phyloP scores from a whole-genome alignment of 2,113 vertebrate genomes.

The Xiphias gladius region DNA sequence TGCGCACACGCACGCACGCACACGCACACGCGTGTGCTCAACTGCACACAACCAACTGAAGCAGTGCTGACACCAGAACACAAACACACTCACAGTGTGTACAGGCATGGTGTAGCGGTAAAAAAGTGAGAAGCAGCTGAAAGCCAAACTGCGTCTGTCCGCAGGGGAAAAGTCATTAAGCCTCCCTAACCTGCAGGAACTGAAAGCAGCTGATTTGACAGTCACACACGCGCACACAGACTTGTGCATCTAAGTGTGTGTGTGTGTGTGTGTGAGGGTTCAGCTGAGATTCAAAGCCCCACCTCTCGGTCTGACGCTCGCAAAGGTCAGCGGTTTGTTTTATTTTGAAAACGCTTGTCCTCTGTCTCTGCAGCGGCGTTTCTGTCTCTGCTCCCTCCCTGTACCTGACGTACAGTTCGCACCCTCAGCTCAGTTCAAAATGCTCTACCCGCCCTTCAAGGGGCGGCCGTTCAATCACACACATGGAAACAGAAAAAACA shows the following conservation, averaged over 20 bases:
- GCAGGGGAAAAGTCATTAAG: conserved; percentile 61
- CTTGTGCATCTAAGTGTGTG: neutral
- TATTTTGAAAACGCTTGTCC: conserved; percentile 37
- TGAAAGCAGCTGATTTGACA: conserved; percentile 44
- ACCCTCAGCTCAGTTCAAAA: too few relatives aligned
- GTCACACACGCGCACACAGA: neutral
- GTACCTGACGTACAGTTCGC: too few relatives aligned
- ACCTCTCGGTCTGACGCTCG: conserved; percentile 2
- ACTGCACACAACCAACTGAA: conserved; percentile 41
- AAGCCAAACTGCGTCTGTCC: conserved; percentile 68
- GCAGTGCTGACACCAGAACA: conserved; percentile 45
- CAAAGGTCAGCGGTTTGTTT: conserved; percentile 51
- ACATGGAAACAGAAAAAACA: too few relatives aligned
- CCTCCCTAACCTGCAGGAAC: conserved; percentile 26
- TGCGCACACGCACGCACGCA: conserved; percentile 46
- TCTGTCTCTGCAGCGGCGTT: neutral
- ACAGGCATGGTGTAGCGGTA: conserved; percentile 49
- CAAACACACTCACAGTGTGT: conserved; percentile 3
- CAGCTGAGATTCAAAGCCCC: conserved; percentile 45
- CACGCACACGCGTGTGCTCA: conserved; percentile 13
- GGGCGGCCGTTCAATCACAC: too few relatives aligned
- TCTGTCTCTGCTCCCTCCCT: too few relatives aligned
- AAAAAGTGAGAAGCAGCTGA: conserved; percentile 67
- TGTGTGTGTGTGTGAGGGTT: conserved; percentile 4
- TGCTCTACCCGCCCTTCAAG: too few relatives aligned